A percentile compares a stretch with the other conserved stretches of the same genome.
Conservation (phyloP, 92 coral and sea anemone species). For the Bergia sp. region DNA sequence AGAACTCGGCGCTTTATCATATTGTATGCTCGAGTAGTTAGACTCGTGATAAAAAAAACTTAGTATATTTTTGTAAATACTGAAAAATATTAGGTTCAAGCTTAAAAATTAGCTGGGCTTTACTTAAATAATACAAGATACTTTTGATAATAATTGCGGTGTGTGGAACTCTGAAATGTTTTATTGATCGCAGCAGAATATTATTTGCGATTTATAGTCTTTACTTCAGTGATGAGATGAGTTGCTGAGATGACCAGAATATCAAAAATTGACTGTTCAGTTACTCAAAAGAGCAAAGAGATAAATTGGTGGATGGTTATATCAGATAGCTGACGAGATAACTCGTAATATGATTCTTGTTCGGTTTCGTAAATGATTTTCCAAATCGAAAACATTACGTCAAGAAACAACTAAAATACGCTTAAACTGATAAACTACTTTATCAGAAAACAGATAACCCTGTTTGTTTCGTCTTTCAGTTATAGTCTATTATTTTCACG, state of each 20-base stretch:
- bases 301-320: not conserved
- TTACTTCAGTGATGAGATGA: not conserved
- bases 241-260: not conserved
- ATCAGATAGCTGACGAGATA: not conserved
- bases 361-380: not conserved
- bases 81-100: too few species aligned
- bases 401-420: not conserved
- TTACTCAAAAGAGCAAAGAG: conserved; percentile 7
- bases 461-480: not conserved
- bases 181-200: not conserved
- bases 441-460: not conserved
- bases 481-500: too few species aligned
- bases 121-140: too few species aligned
- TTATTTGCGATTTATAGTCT: too few species aligned
- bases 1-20: not conserved
- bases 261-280: not conserved
- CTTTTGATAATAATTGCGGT: too few species aligned
- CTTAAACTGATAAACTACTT: too few species aligned
- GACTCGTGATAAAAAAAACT: not conserved
- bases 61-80: too few species aligned
- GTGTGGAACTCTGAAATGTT: too few species aligned
- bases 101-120: too few species aligned
- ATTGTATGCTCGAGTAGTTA: not conserved
- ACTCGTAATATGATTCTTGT: not conserved
- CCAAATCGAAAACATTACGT: not conserved